Base-by-base conservation (phyloP, 1,140 invertebrate species). In the Drosophila takahashii region DNA sequence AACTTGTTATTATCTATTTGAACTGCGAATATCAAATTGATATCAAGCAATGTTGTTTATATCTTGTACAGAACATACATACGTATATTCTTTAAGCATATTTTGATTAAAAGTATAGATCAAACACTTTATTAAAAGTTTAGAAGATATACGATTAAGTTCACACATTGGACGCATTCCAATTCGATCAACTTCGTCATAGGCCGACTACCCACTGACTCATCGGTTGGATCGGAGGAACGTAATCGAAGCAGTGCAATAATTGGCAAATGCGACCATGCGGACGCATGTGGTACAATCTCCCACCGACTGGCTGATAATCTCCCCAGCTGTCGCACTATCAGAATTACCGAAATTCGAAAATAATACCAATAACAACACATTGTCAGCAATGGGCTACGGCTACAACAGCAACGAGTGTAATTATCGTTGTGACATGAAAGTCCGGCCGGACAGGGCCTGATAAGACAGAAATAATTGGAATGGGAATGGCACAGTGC, bases 291-390 rank as follows among this genome's bases (percentile, higher is more conserved):
- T 27, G 44, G 59, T 27, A 67, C 44, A 67, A 67, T 67, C 64
- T 64, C 36, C 16, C n/a, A 36, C 34, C 44, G 59, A 22, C 44
- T 50, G 7, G 36, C 44, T 67, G 64, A 65, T 67, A 67, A 66
- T 65, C 44, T 39, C n/a, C 26, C 22, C 22, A 4, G n/a, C 42
- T 37, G 62, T 64, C 59, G 54, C 58, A 48, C 58, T 64, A 64
- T 64, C 42, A 32, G 59, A 61, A 50, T n/a, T 15, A 41, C 64
- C 44, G 29, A 64, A 67, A 64, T 50, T 66, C 44, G 29, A 64
- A 67, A 64, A 64, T 66, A 66, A 64, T 34, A 16, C 32, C 64
- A 66, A 64, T 42, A 62, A 62, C 53, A 59, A 59, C 37, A 60
- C 22, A 22, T 57, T 57, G 34, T 62, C 36, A 34, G 26, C 36